These are phyloP conservation scores for Tuberolachnus salignus DNA, from an alignment of 2,888 invertebrate genomes.

Conservation along the genomic window DNA sequence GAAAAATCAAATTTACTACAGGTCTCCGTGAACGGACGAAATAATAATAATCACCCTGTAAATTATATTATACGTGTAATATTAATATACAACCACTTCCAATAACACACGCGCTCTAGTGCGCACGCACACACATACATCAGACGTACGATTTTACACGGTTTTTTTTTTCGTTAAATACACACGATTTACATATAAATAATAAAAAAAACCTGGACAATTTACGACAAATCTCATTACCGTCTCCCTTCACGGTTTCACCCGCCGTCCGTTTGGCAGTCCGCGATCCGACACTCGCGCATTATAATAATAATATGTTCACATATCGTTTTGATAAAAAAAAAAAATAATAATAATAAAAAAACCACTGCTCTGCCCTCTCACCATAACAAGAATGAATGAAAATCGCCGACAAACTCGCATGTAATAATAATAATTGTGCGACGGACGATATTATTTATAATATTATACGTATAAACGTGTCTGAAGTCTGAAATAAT, in stretches of 20 bases:
- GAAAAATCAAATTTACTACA: too few species aligned
- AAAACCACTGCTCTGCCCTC: neutral
- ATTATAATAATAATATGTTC: neutral
- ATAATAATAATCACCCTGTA: too few species aligned
- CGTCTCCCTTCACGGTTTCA: too few species aligned
- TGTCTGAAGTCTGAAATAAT: too few species aligned
- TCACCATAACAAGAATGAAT: neutral
- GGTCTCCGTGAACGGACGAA: too few species aligned
- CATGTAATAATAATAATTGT: neutral
- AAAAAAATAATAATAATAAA: too few species aligned
- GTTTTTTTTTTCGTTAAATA: slow-evolving; percentile 1
- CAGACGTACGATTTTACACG: neutral
- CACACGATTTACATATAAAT: neutral
- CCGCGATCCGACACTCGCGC: too few species aligned
- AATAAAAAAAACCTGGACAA: neutral
- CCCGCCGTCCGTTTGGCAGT: neutral
- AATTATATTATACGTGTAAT: neutral
- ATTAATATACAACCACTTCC: neutral
- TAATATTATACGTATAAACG: neutral
- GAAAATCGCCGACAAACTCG: neutral
- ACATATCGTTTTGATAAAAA: neutral
- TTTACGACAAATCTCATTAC: slow-evolving; percentile 38
- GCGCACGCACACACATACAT: neutral
- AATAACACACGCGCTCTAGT: neutral
- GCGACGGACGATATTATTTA: neutral